phyloP scores from a whole-genome alignment of 2,113 vertebrate species.

The Passerina amoena region DNA sequence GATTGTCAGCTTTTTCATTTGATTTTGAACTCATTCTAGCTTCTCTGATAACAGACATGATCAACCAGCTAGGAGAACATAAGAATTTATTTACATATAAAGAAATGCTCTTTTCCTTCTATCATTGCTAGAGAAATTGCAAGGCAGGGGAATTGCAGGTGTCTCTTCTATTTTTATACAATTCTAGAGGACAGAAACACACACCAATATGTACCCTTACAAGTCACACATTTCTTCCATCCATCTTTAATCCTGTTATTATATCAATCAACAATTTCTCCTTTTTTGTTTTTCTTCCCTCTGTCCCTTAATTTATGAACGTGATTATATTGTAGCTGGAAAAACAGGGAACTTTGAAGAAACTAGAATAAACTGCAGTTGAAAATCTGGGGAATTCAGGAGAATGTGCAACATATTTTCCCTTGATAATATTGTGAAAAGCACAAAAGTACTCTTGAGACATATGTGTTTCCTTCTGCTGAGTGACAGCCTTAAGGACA shows the following conservation, averaged over 20 bases:
- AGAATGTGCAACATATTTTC: slow-evolving; percentile 81
- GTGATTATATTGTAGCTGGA: slow-evolving; percentile 47
- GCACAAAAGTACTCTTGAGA: slow-evolving; percentile 77
- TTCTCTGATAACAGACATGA: neutral
- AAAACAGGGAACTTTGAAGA: slow-evolving; percentile 67
- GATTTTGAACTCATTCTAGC: neutral
- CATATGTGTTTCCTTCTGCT: slow-evolving; percentile 81
- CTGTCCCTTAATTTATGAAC: slow-evolving; percentile 45
- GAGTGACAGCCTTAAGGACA: slow-evolving; percentile 79
- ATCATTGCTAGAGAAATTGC: neutral
- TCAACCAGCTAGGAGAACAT: neutral
- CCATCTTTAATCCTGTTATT: slow-evolving; percentile 12
- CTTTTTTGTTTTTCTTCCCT: neutral
- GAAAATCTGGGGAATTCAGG: slow-evolving; percentile 77
- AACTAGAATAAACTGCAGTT: slow-evolving; percentile 79
- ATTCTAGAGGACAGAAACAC: slow-evolving; percentile 29
- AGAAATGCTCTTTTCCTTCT: neutral
- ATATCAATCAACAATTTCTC: slow-evolving; percentile 28
- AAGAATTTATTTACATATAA: neutral
- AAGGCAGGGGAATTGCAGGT: slow-evolving; percentile 14
- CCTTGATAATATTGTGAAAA: slow-evolving; percentile 80
- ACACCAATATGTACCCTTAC: neutral
- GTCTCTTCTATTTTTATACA: slow-evolving; percentile 37
- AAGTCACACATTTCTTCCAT: slow-evolving; percentile 26
- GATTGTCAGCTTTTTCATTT: neutral